phyloP scores from a whole-genome alignment of 2,113 vertebrate genomes.

The Varanus salvator region DNA sequence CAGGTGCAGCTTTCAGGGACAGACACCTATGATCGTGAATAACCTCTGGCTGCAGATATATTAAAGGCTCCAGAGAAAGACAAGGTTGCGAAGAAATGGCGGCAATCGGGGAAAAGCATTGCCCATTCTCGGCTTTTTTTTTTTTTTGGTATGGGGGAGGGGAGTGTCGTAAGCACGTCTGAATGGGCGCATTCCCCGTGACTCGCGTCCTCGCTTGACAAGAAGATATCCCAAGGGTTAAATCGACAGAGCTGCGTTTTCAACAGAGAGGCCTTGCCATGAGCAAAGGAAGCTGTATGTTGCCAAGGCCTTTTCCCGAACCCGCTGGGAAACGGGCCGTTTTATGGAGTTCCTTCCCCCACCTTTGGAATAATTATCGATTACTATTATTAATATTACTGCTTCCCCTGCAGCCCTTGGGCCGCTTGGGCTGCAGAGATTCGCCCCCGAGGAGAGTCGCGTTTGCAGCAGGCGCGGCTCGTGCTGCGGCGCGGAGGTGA shows the following conservation, averaged over 20 bases:
- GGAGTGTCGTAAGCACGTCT: too few species aligned
- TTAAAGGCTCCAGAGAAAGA: background rate
- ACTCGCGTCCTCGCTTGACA: background rate
- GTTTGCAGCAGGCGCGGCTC: background rate
- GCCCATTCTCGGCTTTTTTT: too few species aligned
- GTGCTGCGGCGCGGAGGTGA: background rate
- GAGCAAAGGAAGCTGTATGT: background rate
- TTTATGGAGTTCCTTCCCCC: background rate
- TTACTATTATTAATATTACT: too few species aligned
- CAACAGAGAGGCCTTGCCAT: background rate
- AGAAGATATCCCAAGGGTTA: slow-evolving; percentile 8
- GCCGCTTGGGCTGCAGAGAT: background rate
- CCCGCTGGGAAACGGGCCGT: background rate
- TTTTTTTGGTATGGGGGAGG: too few species aligned
- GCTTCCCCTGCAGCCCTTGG: background rate
- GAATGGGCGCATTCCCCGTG: too few species aligned
- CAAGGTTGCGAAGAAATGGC: too few species aligned
- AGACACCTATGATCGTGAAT: background rate
- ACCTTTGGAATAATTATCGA: background rate
- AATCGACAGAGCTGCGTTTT: background rate
- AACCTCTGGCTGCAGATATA: background rate
- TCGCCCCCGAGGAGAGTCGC: too few species aligned
- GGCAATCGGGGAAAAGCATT: background rate
- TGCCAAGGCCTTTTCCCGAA: background rate
- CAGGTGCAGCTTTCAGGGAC: background rate